These are phyloP conservation scores for Lysandra coridon DNA, from an alignment of 2,888 invertebrate species.

Conservation along the genomic window DNA sequence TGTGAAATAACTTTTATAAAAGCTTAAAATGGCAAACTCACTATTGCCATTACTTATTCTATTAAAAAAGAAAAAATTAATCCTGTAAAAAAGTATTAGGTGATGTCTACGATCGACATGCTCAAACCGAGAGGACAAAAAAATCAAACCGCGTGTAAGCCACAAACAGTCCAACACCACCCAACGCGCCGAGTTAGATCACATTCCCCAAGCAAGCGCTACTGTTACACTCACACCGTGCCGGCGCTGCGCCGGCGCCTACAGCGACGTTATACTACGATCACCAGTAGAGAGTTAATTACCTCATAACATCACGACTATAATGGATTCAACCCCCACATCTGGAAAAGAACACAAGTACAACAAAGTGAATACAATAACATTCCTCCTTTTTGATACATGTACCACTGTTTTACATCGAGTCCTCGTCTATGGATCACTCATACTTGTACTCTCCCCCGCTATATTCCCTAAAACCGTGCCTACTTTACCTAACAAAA, in stretches of 20 bases:
- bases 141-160: constrained; percentile 42
- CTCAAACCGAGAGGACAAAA: constrained; percentile 35
- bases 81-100: constrained; percentile 29
- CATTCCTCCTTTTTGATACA: constrained; percentile 48
- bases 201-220: constrained; percentile 72
- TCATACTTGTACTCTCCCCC: not conserved
- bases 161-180: constrained; percentile 59
- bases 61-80: constrained; percentile 28
- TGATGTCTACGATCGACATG: constrained; percentile 32
- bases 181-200: constrained; percentile 54
- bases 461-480: not conserved
- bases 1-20: constrained; percentile 5
- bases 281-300: constrained; percentile 80
- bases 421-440: constrained; percentile 56
- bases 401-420: constrained; percentile 77
- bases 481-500: not conserved
- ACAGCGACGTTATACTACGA: constrained; percentile 69
- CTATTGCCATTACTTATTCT: constrained; percentile 8
- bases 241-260: constrained; percentile 50
- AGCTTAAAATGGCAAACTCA: constrained; percentile 26
- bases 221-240: constrained; percentile 51
- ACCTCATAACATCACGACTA: constrained; percentile 80
- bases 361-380: constrained; percentile 78
- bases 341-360: constrained; percentile 81
- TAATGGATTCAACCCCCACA: constrained; percentile 79